Conservation (phyloP, 1,140 invertebrate species). For the Drosophila trapezifrons region DNA sequence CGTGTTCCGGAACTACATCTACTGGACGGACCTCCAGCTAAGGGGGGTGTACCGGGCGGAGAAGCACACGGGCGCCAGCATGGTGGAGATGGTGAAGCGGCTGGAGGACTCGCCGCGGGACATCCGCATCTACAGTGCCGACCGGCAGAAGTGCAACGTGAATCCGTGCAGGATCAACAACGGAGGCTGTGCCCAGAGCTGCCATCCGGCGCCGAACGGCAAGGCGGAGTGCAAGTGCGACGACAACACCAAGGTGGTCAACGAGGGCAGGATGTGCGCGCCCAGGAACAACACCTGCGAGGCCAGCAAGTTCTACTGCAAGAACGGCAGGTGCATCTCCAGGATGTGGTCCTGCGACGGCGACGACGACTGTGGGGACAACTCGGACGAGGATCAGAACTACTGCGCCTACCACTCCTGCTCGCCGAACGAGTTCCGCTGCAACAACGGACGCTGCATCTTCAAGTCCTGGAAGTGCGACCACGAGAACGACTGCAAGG, state of each 20-base stretch:
- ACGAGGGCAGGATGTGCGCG: conserved; percentile 96
- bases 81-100: conserved; percentile 96
- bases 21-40: conserved; percentile 98
- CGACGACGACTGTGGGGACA: conserved; percentile 97
- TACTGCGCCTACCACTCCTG: conserved; percentile 98
- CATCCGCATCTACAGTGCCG: conserved; percentile 93
- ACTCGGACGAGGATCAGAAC: conserved; percentile 95
- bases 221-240: conserved; percentile 95
- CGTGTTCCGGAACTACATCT: conserved; percentile 95
- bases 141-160: conserved; percentile 91
- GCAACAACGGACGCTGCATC: conserved; percentile 97
- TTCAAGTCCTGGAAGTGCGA: conserved; percentile 98
- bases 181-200: conserved; percentile 97
- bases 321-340: conserved; percentile 97
- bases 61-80: conserved; percentile 97
- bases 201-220: conserved; percentile 93
- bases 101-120: conserved; percentile 95
- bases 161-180: conserved; percentile 97
- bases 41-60: conserved; percentile 97
- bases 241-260: conserved; percentile 93
- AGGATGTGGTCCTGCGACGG: conserved; percentile 97
- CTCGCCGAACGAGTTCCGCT: conserved; percentile 95
- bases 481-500: conserved; percentile 97
- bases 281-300: conserved; percentile 95
- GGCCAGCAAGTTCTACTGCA: conserved; percentile 95